Evolutionary conservation across 2,888 invertebrate genomes (phyloP).

Genomic region (Dascillus cervinus): DNA sequence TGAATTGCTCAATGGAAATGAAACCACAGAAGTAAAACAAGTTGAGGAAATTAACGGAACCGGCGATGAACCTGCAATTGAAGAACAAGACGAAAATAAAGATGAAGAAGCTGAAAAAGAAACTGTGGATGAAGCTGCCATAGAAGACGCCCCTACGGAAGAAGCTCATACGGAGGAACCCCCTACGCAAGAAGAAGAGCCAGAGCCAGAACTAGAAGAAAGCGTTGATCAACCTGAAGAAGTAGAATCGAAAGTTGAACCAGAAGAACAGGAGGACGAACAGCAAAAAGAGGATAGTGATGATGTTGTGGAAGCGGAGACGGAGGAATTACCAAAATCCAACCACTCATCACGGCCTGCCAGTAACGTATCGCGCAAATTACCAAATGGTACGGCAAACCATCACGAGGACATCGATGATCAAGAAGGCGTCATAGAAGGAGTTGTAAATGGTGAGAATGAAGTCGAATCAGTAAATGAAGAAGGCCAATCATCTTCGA

Average conservation of each 20-base stretch:
- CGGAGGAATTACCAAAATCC: background rate
- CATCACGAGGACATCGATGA: constrained; percentile 13
- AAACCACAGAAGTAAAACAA: constrained; percentile 10
- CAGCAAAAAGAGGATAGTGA: constrained; percentile 7
- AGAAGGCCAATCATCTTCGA: constrained; percentile 40
- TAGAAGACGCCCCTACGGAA: constrained; percentile 15
- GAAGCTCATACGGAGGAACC: constrained; percentile 17
- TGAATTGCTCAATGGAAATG: background rate
- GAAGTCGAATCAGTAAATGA: constrained; percentile 43
- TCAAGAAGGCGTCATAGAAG: constrained; percentile 40
- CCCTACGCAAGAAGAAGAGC: constrained; percentile 14
- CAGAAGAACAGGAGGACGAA: constrained; percentile 7
- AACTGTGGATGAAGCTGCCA: constrained; percentile 12
- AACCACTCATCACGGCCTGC: background rate
- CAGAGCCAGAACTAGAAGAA: constrained; percentile 18
- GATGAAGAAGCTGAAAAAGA: constrained; percentile 21
- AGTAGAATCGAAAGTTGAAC: constrained; percentile 18
- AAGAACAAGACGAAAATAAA: constrained; percentile 2
- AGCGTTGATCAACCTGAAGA: constrained; percentile 17
- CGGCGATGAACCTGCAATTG: constrained; percentile 7
- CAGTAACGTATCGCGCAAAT: constrained; percentile 10
- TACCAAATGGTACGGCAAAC: background rate
- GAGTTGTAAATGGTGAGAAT: constrained; percentile 39
- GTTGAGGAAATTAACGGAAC: constrained; percentile 8
- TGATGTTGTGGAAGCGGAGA: constrained; percentile 15